phyloP scores from a whole-genome alignment of 2,113 vertebrate species.

The Leptocoma aspasia region DNA sequence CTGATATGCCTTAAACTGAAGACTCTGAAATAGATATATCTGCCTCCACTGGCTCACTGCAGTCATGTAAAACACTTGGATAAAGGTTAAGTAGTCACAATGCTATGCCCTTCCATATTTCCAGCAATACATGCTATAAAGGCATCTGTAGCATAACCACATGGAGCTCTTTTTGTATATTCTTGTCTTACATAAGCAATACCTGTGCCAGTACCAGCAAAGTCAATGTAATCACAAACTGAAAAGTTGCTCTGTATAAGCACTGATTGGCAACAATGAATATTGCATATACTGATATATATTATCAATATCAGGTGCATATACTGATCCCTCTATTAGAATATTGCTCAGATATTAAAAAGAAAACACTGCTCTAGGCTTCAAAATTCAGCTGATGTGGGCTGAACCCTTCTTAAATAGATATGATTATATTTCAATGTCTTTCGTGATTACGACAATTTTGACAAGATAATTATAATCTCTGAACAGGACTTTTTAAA shows the following conservation, averaged over 20 bases:
- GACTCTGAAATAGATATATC: neutral
- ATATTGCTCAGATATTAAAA: neutral
- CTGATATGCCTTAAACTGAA: neutral
- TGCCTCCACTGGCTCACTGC: neutral
- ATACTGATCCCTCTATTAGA: neutral
- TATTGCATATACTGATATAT: neutral
- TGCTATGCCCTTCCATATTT: neutral
- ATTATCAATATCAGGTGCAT: neutral
- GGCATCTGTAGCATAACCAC: neutral
- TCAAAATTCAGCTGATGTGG: conserved; percentile 3
- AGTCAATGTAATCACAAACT: neutral
- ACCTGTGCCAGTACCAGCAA: neutral
- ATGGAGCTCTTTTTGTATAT: neutral
- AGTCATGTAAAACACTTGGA: neutral
- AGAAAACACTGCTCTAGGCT: neutral
- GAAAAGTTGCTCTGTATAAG: neutral
- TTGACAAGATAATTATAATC: conserved; percentile 5
- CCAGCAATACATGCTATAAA: neutral
- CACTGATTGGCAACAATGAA: neutral
- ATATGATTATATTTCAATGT: neutral
- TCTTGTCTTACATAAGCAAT: neutral
- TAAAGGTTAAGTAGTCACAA: neutral
- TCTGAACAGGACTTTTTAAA: neutral
- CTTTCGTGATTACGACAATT: neutral
- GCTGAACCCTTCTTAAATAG: conserved; percentile 12